phyloP scores from a whole-genome alignment of 2,888 invertebrate species.

The Melieria omissa region DNA sequence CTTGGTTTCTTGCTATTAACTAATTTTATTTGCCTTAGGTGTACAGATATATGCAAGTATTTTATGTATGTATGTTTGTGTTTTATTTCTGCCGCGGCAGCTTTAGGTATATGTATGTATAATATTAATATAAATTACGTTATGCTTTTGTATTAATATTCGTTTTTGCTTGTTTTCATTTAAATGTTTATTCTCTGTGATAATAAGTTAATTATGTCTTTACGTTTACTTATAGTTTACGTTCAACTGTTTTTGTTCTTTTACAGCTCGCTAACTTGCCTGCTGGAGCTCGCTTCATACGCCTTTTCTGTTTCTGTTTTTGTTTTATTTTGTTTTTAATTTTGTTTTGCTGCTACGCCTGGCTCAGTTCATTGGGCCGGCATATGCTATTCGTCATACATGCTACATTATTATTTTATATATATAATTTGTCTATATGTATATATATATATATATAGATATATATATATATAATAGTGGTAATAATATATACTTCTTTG shows the following conservation, averaged over 20 bases:
- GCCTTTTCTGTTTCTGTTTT: slow-evolving; percentile 28
- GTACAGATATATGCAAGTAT: too few species aligned
- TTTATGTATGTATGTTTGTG: too few species aligned
- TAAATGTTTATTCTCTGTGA: slow-evolving; percentile 31
- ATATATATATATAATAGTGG: slow-evolving; percentile 45
- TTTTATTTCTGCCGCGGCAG: too few species aligned
- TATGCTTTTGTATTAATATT: too few species aligned
- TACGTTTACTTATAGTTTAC: slow-evolving; percentile 35
- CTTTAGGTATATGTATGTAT: too few species aligned
- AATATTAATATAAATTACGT: too few species aligned
- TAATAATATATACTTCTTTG: slow-evolving; percentile 44
- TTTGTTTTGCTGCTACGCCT: slow-evolving; percentile 24
- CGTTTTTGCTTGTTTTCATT: too few species aligned
- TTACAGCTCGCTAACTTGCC: neutral
- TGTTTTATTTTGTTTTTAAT: slow-evolving; percentile 27
- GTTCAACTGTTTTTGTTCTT: slow-evolving; percentile 23
- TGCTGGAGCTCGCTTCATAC: too few species aligned
- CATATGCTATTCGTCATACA: neutral
- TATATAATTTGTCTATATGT: slow-evolving; percentile 49
- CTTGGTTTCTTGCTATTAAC: too few species aligned
- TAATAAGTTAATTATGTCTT: slow-evolving; percentile 34
- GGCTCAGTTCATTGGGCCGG: neutral
- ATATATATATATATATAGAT: slow-evolving; percentile 46
- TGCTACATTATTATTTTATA: slow-evolving; percentile 40
- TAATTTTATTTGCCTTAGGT: too few species aligned